A percentile compares a stretch with the other conserved stretches of the same genome.
phyloP scores from a whole-genome alignment of 2,888 invertebrate genomes.

The Tanypteryx hageni region DNA sequence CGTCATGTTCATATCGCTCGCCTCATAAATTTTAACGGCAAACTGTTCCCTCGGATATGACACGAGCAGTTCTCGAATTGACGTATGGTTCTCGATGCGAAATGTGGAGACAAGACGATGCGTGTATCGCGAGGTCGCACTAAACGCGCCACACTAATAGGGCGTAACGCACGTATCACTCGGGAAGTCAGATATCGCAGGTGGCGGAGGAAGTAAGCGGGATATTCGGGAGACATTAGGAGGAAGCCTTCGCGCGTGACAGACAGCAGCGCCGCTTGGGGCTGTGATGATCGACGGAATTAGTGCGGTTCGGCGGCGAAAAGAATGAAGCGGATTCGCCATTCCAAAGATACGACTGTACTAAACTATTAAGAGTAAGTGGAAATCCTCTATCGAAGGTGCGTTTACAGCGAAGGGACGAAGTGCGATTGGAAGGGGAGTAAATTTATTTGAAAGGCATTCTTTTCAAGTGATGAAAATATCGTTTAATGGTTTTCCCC shows the following conservation, averaged over 20 bases:
- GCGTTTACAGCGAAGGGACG: too few relatives aligned
- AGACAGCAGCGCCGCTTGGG: not conserved
- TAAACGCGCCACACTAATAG: slow-evolving; percentile 50
- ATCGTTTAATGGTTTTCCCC: too few relatives aligned
- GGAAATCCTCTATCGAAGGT: too few relatives aligned
- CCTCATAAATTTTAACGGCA: not conserved
- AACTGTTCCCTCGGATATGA: not conserved
- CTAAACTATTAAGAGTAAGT: too few relatives aligned
- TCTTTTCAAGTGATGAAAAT: too few relatives aligned
- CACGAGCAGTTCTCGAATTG: not conserved
- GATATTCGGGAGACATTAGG: not conserved
- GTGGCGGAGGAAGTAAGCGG: slow-evolving; percentile 28
- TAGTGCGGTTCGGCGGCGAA: not conserved
- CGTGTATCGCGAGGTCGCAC: not conserved
- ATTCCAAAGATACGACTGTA: too few relatives aligned
- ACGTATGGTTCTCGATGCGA: not conserved
- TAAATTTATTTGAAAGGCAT: too few relatives aligned
- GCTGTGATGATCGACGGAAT: not conserved
- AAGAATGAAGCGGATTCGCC: not conserved
- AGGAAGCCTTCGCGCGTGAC: not conserved
- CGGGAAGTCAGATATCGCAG: slow-evolving; percentile 15
- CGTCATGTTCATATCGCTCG: not conserved
- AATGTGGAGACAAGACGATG: slow-evolving; percentile 13
- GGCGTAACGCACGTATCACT: not conserved
- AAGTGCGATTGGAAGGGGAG: too few relatives aligned